Evolutionary conservation across 1,140 invertebrate genomes (phyloP).

Genomic region (Drosophila bifasciata): DNA sequence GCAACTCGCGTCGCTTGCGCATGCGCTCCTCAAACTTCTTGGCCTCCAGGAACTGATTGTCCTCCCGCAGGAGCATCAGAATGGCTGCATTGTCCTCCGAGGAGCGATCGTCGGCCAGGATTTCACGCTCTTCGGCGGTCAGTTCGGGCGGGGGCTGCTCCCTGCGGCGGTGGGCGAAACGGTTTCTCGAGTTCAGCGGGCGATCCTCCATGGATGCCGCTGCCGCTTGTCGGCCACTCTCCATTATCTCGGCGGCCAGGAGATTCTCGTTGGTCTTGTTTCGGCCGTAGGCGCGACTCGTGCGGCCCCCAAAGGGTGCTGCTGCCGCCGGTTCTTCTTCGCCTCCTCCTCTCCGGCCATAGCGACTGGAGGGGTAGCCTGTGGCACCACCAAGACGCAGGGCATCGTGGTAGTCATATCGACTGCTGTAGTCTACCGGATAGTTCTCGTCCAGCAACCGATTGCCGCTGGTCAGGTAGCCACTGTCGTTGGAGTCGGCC

Average conservation of each 20-base stretch:
- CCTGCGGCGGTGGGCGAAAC: conserved; percentile 64
- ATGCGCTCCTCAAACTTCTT: conserved; percentile 88
- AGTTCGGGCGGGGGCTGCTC: conserved; percentile 55
- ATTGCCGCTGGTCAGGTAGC: conserved; percentile 63
- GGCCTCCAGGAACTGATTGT: conserved; percentile 85
- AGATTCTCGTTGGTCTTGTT: conserved; percentile 65
- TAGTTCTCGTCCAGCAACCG: conserved; percentile 72
- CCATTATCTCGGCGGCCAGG: conserved; percentile 25
- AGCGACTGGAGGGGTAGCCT: conserved; percentile 61
- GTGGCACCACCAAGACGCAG: conserved; percentile 67
- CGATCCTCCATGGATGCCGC: conserved; percentile 28
- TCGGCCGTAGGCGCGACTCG: conserved; percentile 54
- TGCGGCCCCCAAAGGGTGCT: conserved; percentile 7
- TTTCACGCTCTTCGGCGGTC: conserved; percentile 70
- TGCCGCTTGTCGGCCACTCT: conserved; percentile 12
- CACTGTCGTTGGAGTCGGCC: conserved; percentile 69
- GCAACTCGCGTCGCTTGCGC: conserved; percentile 91
- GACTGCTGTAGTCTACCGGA: conserved; percentile 68
- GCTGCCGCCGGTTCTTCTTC: conserved; percentile 28
- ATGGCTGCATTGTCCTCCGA: conserved; percentile 82
- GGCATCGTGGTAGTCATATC: conserved; percentile 71
- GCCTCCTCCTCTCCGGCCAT: conserved; percentile 40
- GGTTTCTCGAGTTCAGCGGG: conserved; percentile 57
- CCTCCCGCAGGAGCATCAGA: conserved; percentile 75
- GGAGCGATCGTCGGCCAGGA: conserved; percentile 75